Evolutionary conservation across 2,888 invertebrate species (phyloP).

Genomic region (Drosophila falleni): DNA sequence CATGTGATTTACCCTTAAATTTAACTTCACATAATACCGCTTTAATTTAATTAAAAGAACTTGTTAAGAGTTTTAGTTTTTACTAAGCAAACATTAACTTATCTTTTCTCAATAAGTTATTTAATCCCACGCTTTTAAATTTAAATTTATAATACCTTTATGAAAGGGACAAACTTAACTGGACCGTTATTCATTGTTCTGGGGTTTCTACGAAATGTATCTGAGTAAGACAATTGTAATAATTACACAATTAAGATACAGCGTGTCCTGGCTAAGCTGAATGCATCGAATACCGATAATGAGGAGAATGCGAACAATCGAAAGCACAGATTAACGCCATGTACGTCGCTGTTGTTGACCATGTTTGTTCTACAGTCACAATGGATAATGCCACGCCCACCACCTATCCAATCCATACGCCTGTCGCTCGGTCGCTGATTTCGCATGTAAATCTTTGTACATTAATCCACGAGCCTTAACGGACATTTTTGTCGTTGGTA

Average conservation of each 20-base stretch:
- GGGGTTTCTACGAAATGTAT: not conserved
- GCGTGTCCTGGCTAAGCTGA: slow-evolving; percentile 1
- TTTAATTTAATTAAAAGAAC: not conserved
- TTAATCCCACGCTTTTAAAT: not conserved
- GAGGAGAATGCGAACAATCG: slow-evolving; percentile 4
- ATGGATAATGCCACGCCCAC: slow-evolving; percentile 19
- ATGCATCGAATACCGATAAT: slow-evolving; percentile 12
- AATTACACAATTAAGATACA: slow-evolving; percentile 6
- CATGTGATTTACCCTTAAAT: not conserved
- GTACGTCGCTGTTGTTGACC: slow-evolving; percentile 36
- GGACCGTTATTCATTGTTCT: not conserved
- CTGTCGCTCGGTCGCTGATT: slow-evolving; percentile 46
- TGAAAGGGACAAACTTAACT: not conserved
- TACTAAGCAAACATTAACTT: not conserved
- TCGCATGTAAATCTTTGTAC: slow-evolving; percentile 68
- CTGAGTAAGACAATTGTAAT: slow-evolving; percentile 6
- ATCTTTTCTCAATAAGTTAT: too few species aligned
- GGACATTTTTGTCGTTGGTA: slow-evolving; percentile 32
- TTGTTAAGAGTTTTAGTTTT: not conserved
- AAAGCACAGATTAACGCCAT: slow-evolving; percentile 40
- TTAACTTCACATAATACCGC: not conserved
- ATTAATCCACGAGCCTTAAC: slow-evolving; percentile 69
- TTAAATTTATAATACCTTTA: not conserved
- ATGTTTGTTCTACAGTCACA: slow-evolving; percentile 38
- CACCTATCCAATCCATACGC: slow-evolving; percentile 6